These are phyloP conservation scores for Stegophylla sp. DNA, from an alignment of 2,888 invertebrate species.

Conservation along the genomic window DNA sequence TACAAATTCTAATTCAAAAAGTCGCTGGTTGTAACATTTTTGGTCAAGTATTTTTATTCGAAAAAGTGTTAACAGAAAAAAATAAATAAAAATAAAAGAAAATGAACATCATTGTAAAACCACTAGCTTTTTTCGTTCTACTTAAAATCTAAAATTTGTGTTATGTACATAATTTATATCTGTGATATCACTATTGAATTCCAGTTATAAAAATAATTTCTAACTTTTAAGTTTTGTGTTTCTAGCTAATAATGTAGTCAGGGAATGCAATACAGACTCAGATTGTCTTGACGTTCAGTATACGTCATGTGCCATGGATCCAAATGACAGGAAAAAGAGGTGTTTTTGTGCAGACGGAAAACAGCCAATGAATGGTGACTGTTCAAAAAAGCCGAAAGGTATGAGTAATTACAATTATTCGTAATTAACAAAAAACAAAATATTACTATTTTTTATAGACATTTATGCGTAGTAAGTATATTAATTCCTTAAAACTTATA, in stretches of 20 bases:
- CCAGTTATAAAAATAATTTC: neutral
- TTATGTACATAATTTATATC: neutral
- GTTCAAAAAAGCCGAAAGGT: slow-evolving; percentile 60
- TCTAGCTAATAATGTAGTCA: slow-evolving; percentile 46
- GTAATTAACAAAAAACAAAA: too few species aligned
- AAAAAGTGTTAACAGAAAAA: too few species aligned
- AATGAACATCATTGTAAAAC: too few species aligned
- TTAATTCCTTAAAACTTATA: too few species aligned
- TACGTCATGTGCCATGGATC: slow-evolving; percentile 59
- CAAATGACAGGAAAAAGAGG: slow-evolving; percentile 54
- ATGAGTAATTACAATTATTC: neutral
- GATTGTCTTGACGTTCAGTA: slow-evolving; percentile 55
- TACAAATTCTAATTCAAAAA: too few species aligned
- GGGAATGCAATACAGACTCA: slow-evolving; percentile 59
- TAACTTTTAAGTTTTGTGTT: slow-evolving; percentile 4
- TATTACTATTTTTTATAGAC: too few species aligned
- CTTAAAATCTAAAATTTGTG: too few species aligned
- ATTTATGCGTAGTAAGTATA: too few species aligned
- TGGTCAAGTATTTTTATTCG: too few species aligned
- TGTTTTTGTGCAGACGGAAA: slow-evolving; percentile 60
- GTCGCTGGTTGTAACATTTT: too few species aligned
- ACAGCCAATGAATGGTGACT: slow-evolving; percentile 55
- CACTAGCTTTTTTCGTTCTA: too few species aligned
- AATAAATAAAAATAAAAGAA: too few species aligned
- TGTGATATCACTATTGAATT: neutral